phyloP scores from a whole-genome alignment of 64 coral and sea anemone species.

The Astreopora myriophthalma region DNA sequence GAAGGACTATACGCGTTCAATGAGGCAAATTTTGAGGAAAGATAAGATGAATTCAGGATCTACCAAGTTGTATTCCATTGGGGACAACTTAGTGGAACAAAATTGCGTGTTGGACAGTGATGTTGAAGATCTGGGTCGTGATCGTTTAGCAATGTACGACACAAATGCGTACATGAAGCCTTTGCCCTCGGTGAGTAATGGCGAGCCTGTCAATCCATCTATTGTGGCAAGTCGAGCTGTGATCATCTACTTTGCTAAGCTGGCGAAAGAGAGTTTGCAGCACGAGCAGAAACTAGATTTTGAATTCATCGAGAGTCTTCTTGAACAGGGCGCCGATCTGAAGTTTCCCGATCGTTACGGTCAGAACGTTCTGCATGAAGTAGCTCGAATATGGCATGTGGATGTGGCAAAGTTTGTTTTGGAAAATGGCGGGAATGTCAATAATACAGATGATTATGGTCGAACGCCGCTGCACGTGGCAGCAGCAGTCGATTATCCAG shows the following conservation, averaged over 20 bases:
- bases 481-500: slow-evolving; percentile 93
- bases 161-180: slow-evolving; percentile 75
- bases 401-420: slow-evolving; percentile 91
- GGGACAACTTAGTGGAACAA: not conserved
- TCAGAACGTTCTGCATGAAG: slow-evolving; percentile 94
- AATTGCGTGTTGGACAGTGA: slow-evolving; percentile 82
- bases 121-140: slow-evolving; percentile 78
- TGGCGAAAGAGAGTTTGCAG: slow-evolving; percentile 71
- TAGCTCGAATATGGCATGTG: slow-evolving; percentile 89
- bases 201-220: slow-evolving; percentile 15
- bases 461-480: slow-evolving; percentile 91
- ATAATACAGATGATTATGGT: slow-evolving; percentile 82
- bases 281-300: slow-evolving; percentile 83
- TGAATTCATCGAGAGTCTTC: slow-evolving; percentile 73
- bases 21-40: not conserved
- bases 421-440: slow-evolving; percentile 92
- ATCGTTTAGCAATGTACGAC: slow-evolving; percentile 53
- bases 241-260: slow-evolving; percentile 96
- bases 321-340: slow-evolving; percentile 83
- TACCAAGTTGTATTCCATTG: not conserved
- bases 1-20: slow-evolving; percentile 45
- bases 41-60: not conserved
- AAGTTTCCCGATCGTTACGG: slow-evolving; percentile 90
- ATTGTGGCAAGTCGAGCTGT: slow-evolving; percentile 79
- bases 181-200: slow-evolving; percentile 31